A percentile compares a stretch with the other conserved stretches of the same genome.
Conservation (phyloP, 2,888 invertebrate species). For the Eretmocerus hayati region DNA sequence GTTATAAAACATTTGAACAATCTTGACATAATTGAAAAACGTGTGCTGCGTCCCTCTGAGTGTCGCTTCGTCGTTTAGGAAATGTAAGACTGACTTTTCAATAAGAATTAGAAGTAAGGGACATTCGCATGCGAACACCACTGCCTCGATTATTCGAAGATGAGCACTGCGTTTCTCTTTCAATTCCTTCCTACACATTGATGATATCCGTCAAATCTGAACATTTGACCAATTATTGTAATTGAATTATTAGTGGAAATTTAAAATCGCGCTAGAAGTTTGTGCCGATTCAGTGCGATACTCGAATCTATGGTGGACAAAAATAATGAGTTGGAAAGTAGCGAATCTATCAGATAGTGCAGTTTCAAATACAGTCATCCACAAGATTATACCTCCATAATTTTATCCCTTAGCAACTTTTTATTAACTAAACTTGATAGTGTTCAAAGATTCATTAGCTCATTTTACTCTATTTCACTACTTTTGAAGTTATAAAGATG, state of each 20-base stretch:
- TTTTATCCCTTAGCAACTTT: no score
- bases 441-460: no score
- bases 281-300: neutral
- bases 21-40: no score
- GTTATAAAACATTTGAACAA: conserved; percentile 13
- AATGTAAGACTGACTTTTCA: conserved; percentile 43
- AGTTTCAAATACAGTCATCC: no score
- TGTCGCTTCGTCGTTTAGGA: conserved; percentile 27
- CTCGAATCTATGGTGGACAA: no score
- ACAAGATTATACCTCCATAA: no score
- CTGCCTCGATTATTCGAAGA: conserved; percentile 21
- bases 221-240: conserved; percentile 10
- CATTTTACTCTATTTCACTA: no score
- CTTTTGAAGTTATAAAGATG: no score
- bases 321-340: no score
- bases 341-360: no score
- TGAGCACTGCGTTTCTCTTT: conserved; percentile 15
- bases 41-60: conserved; percentile 14
- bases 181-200: conserved; percentile 16
- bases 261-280: neutral
- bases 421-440: no score
- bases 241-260: conserved; percentile 15
- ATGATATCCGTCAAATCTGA: conserved; percentile 4
- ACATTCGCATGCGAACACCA: conserved; percentile 19
- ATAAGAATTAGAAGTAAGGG: conserved; percentile 24